Conservation (phyloP, 2,888 invertebrate species). For the Caenorhabditis doughertyi region DNA sequence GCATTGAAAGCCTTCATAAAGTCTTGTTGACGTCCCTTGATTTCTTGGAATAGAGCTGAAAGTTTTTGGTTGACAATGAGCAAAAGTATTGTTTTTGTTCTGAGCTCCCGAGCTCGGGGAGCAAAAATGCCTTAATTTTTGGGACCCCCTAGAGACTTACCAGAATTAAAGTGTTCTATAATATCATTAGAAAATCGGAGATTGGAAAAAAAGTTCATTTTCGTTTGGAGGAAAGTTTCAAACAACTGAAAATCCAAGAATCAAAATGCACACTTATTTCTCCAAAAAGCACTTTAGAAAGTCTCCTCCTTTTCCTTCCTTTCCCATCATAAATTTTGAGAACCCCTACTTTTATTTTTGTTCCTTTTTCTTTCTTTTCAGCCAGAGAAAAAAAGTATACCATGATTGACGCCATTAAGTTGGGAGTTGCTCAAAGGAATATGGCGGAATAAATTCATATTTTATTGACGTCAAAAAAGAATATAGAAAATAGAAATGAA, state of each 20-base stretch:
- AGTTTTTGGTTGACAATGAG: constrained; percentile 25
- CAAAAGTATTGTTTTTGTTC: too few species aligned
- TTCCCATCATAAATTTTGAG: constrained; percentile 38
- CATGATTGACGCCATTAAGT: constrained; percentile 78
- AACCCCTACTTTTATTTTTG: too few species aligned
- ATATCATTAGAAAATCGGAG: constrained; percentile 21
- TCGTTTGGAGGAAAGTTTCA: background rate
- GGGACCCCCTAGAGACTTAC: too few species aligned
- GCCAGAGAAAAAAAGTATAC: constrained; percentile 58
- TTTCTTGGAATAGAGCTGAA: constrained; percentile 82
- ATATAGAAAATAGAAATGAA: background rate
- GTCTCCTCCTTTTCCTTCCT: background rate
- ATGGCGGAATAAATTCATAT: constrained; percentile 79
- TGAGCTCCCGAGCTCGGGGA: too few species aligned
- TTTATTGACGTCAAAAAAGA: background rate
- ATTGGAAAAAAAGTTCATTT: constrained; percentile 59
- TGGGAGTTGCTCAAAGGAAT: constrained; percentile 78
- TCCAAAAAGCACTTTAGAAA: background rate
- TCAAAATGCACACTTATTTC: background rate
- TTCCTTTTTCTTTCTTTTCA: background rate
- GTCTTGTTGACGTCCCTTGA: constrained; percentile 82
- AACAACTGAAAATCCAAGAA: background rate
- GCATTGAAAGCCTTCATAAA: constrained; percentile 82
- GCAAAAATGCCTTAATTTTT: background rate
- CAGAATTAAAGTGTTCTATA: constrained; percentile 43